These are phyloP conservation scores for Gambelia wislizenii DNA, from an alignment of 2,797 vertebrate species.

Conservation along the genomic window DNA sequence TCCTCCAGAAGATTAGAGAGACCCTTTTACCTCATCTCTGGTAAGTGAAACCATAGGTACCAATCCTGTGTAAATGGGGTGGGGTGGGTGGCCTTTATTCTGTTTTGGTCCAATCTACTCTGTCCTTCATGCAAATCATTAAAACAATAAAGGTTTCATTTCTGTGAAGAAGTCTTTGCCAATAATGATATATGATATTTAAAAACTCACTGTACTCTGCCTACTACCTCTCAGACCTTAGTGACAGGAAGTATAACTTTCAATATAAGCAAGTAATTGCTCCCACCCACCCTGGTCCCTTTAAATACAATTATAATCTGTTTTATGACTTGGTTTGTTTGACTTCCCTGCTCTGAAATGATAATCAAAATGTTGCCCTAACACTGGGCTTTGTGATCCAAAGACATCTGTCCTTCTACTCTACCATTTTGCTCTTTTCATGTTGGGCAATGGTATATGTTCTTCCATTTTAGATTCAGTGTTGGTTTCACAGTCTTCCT, in stretches of 20 bases:
- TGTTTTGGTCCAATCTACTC: too few species aligned
- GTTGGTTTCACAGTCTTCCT: not conserved
- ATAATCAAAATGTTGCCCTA: not conserved
- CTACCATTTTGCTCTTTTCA: not conserved
- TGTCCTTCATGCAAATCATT: too few species aligned
- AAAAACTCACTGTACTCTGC: not conserved
- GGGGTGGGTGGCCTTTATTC: too few species aligned
- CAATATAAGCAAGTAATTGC: not conserved
- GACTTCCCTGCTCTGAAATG: not conserved
- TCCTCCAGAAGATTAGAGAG: too few species aligned
- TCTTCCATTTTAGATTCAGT: not conserved
- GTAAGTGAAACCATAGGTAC: too few species aligned
- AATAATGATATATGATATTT: not conserved
- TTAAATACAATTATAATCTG: not conserved
- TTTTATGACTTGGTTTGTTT: not conserved
- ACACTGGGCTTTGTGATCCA: not conserved
- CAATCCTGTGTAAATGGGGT: too few species aligned
- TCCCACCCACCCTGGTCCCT: not conserved
- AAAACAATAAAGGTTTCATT: conserved; percentile 2
- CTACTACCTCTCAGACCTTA: not conserved
- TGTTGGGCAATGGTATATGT: not conserved
- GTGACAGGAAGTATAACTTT: not conserved
- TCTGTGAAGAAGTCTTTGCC: conserved; percentile 26
- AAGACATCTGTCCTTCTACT: not conserved
- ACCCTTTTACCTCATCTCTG: too few species aligned